Base-by-base conservation (phyloP, 2,888 invertebrate species). In the Trypoxylon attenuatum region DNA sequence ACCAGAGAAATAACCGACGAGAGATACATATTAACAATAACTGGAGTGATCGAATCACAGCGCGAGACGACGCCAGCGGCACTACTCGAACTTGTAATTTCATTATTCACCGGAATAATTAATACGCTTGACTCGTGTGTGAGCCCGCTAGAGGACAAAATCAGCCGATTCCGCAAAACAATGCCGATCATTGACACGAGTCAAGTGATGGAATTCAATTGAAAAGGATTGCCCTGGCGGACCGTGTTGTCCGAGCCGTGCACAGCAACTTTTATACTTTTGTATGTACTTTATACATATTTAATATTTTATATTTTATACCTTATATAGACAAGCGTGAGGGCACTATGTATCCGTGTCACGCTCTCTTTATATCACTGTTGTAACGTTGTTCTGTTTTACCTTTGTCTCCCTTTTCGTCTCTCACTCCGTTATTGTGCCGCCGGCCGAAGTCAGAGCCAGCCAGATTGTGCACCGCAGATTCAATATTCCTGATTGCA, bases 401-500 rank as follows among this genome's bases (percentile, higher is more conserved):
- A n/a, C n/a, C n/a, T 27, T n/a, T n/a, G 27, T 27, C 3, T 27
- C 27, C n/a, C 27, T n/a, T n/a, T 3, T 4, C 27, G 1, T 27
- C 5, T 27, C 27, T 4, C 3, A 10, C 27, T 27, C 27, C n/a
- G 8, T 27, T n/a, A 2, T n/a, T 10, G 2, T 33, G 8, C 29
- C 3, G 10, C n/a, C 2, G 8, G 2, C 13, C 33, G 10, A 10
- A 33, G 33, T 13, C 38, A n/a, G 45, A 45, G 55, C 51, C 46
- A 27, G 5, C n/a, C 23, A 43, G 19, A 53, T 41, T 45, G 23
- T 38, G 13, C 33, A 23, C 27, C 1, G 27, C 21, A 13, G 39
- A 50, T 50, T 50, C 71, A 52, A 68, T 65, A 51, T 62, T 60
- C 41, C 39, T 43, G 57, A 69, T 73, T 60, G 39, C 65, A 65